These are phyloP conservation scores for Dreissena polymorpha DNA, from an alignment of 1,140 invertebrate genomes.

Conservation along the genomic window DNA sequence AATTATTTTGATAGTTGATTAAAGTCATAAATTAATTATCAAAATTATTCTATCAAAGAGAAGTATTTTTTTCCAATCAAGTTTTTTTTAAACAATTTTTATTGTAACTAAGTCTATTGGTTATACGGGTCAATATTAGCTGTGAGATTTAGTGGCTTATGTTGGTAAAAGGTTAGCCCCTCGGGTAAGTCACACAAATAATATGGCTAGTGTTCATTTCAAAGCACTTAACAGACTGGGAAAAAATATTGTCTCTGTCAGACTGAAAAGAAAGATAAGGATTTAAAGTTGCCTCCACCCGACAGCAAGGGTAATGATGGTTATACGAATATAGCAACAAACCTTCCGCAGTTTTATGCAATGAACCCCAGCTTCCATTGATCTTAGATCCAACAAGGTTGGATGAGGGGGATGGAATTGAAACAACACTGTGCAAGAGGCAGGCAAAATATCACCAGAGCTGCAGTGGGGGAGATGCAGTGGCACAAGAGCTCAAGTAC, in stretches of 20 bases:
- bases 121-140: no score
- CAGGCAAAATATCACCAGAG: conserved; percentile 25
- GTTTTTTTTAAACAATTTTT: no score
- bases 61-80: no score
- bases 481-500: conserved; percentile 58
- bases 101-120: no score
- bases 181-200: no score
- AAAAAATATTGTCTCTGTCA: conserved; percentile 46
- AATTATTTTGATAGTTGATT: no score
- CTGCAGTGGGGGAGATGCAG: conserved; percentile 51
- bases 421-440: conserved; percentile 23
- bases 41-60: no score
- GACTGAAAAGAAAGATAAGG: conserved; percentile 28
- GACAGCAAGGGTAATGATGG: conserved; percentile 9
- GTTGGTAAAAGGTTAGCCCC: no score
- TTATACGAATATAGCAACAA: conserved; percentile 21
- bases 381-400: conserved; percentile 34
- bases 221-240: conserved; percentile 12
- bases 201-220: background rate
- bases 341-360: conserved; percentile 37
- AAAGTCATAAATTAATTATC: no score
- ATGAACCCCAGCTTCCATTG: conserved; percentile 37
- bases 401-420: conserved; percentile 47
- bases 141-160: no score
- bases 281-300: conserved; percentile 25